phyloP scores from a whole-genome alignment of 1,140 invertebrate species.

The Mactra quadrangularis region DNA sequence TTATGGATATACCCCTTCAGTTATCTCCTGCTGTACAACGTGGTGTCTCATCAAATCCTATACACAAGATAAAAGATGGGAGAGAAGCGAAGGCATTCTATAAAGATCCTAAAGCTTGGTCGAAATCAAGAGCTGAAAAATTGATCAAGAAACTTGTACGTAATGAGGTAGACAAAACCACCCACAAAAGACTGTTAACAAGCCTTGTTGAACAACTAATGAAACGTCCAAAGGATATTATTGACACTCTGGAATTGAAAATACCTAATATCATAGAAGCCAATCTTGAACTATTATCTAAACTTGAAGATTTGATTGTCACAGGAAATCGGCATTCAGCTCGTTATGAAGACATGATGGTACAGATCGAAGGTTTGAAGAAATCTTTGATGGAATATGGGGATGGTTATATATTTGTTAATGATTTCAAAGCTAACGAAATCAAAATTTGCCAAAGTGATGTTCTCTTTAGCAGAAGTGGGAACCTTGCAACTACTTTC shows the following conservation, averaged over 20 bases:
- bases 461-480: neutral
- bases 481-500: conserved; percentile 33
- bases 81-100: conserved; percentile 17
- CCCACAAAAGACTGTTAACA: neutral
- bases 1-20: conserved; percentile 5
- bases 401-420: conserved; percentile 56
- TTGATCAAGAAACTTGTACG: conserved; percentile 22
- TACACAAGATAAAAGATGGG: neutral
- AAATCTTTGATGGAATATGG: conserved; percentile 37
- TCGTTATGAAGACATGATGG: conserved; percentile 47
- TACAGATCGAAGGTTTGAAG: conserved; percentile 40
- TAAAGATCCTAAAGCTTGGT: conserved; percentile 46
- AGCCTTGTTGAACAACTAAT: conserved; percentile 35
- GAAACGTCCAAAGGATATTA: conserved; percentile 40
- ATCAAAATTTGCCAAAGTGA: conserved; percentile 20
- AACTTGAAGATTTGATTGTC: conserved; percentile 9
- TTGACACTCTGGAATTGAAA: conserved; percentile 17
- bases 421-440: conserved; percentile 54
- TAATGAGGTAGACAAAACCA: conserved; percentile 5
- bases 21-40: conserved; percentile 1
- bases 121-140: conserved; percentile 41
- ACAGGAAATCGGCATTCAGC: neutral
- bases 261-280: conserved; percentile 40
- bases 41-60: conserved; percentile 1
- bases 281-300: conserved; percentile 25